Percentiles rank a stretch among this genome's conserved stretches.
phyloP scores from a whole-genome alignment of 1,140 invertebrate species.

The Lordiphosa clarofinis region DNA sequence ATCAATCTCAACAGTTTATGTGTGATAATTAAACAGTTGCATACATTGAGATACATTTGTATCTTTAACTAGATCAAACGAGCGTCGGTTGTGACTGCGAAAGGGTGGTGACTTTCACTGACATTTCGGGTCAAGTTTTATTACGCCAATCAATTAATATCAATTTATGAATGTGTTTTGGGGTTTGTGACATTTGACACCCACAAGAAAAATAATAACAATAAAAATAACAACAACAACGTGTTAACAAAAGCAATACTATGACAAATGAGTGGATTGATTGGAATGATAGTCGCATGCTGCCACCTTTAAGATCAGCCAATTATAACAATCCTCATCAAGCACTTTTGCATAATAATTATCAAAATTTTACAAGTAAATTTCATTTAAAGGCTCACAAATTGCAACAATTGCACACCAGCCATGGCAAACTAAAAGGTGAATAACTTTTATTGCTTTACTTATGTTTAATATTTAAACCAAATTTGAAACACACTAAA shows the following conservation, averaged over 20 bases:
- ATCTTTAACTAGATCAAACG: slow-evolving; percentile 31
- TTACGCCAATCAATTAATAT: slow-evolving; percentile 70
- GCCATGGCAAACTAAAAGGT: slow-evolving; percentile 65
- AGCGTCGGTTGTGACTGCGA: slow-evolving; percentile 6
- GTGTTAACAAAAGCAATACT: slow-evolving; percentile 29
- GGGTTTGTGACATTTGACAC: slow-evolving; percentile 57
- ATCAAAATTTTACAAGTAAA: slow-evolving; percentile 60
- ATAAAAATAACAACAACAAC: slow-evolving; percentile 16
- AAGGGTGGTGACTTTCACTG: slow-evolving; percentile 72
- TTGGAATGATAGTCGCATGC: slow-evolving; percentile 76
- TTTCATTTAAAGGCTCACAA: slow-evolving; percentile 69
- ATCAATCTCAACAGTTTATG: slow-evolving; percentile 32
- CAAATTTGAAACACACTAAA: too few species aligned
- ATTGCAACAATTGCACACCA: slow-evolving; percentile 66
- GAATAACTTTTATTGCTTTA: neutral
- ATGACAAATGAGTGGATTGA: slow-evolving; percentile 80
- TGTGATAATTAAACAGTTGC: slow-evolving; percentile 2
- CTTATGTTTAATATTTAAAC: too few species aligned
- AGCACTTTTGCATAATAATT: slow-evolving; percentile 58
- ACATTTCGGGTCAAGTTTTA: slow-evolving; percentile 66
- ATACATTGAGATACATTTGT: slow-evolving; percentile 53
- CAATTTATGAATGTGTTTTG: slow-evolving; percentile 38
- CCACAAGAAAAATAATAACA: slow-evolving; percentile 33
- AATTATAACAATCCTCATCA: slow-evolving; percentile 58
- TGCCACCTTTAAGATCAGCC: slow-evolving; percentile 65